phyloP scores from a whole-genome alignment of 2,797 vertebrate species.

The Caiman crocodilus region DNA sequence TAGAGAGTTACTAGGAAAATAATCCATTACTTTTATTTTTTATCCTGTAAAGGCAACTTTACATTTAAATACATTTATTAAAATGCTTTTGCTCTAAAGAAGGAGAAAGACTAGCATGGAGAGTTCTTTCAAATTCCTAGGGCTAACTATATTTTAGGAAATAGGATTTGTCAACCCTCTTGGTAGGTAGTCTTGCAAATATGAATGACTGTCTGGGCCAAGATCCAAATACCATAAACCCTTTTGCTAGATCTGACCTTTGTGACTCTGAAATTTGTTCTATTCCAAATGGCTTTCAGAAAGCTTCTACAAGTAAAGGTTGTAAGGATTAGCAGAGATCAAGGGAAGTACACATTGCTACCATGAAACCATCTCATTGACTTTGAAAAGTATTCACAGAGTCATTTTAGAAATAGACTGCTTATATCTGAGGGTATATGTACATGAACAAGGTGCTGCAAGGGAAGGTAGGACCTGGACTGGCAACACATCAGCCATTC shows the following conservation, averaged over 20 bases:
- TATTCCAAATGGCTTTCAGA: background rate
- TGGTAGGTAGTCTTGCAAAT: background rate
- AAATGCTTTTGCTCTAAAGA: background rate
- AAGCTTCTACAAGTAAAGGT: background rate
- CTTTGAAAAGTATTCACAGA: conserved; percentile 21
- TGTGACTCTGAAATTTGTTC: background rate
- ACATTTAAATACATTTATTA: background rate
- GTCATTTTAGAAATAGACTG: conserved; percentile 14
- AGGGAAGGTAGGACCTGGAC: too few species aligned
- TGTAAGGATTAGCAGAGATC: background rate
- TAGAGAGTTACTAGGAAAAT: background rate
- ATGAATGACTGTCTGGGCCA: accelerated
- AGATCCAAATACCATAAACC: background rate
- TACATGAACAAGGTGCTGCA: too few species aligned
- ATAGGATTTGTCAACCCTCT: accelerated
- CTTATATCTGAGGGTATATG: background rate
- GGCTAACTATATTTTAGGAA: background rate
- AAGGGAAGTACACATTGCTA: conserved; percentile 35
- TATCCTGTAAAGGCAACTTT: background rate
- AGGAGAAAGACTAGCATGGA: background rate
- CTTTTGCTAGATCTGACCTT: background rate
- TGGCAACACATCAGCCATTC: too few species aligned
- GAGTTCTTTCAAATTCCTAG: background rate
- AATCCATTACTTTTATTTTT: background rate
- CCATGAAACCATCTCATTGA: background rate